phyloP scores from a whole-genome alignment of 2,888 invertebrate species.

The Calameuta pallipes region DNA sequence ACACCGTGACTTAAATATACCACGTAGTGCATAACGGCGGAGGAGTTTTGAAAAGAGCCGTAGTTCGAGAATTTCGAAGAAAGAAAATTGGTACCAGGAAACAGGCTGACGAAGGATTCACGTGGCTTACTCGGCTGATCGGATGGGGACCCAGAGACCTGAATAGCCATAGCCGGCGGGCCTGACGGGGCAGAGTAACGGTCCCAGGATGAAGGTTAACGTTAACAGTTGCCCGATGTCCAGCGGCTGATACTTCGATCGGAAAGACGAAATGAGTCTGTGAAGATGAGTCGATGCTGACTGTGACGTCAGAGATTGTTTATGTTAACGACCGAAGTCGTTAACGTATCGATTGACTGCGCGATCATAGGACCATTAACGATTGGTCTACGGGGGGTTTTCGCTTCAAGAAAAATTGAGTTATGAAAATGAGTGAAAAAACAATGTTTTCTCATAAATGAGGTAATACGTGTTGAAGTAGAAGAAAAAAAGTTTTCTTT shows the following conservation, averaged over 20 bases:
- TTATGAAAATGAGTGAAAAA: not conserved
- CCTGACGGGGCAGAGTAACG: slow-evolving; percentile 62
- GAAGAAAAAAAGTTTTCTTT: too few relatives aligned
- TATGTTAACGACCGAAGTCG: not conserved
- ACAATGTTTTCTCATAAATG: not conserved
- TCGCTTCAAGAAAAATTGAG: too few relatives aligned
- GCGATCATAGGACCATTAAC: not conserved
- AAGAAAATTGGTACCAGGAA: too few relatives aligned
- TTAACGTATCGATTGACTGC: not conserved
- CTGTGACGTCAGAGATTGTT: not conserved
- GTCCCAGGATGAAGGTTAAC: slow-evolving; percentile 63
- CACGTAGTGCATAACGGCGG: too few relatives aligned
- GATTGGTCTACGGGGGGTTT: too few relatives aligned
- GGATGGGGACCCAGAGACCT: slow-evolving; percentile 63
- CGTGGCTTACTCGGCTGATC: slow-evolving; percentile 51
- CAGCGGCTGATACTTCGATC: not conserved
- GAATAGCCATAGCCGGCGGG: slow-evolving; percentile 61
- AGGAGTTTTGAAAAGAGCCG: too few relatives aligned
- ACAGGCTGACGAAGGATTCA: too few relatives aligned
- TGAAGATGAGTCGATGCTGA: not conserved
- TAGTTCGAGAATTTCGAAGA: too few relatives aligned
- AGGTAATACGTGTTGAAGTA: not conserved
- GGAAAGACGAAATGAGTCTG: not conserved
- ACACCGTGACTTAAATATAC: too few relatives aligned
- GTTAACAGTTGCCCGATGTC: slow-evolving; percentile 39